Percentiles rank a stretch among this genome's conserved stretches.
These are phyloP conservation scores for Phymanthus crucifer DNA, from an alignment of 92 coral and sea anemone species.

Conservation along the genomic window DNA sequence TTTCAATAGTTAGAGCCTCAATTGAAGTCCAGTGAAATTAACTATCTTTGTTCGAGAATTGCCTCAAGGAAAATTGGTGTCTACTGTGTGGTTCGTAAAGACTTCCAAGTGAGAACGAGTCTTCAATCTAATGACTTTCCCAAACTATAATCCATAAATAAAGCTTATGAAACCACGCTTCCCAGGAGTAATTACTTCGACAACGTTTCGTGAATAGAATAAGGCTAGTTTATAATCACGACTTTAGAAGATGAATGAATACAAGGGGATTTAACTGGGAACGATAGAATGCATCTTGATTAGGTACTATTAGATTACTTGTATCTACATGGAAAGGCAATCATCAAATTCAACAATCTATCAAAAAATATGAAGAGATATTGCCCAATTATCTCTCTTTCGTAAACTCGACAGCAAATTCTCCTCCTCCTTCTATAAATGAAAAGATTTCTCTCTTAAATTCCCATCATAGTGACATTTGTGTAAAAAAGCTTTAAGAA, in stretches of 20 bases:
- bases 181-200: background rate
- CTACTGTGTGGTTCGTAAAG: background rate
- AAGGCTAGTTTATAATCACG: background rate
- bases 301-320: background rate
- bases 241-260: background rate
- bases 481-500: background rate
- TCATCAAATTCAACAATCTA: constrained; percentile 6
- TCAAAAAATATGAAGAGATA: background rate
- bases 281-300: background rate
- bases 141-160: background rate
- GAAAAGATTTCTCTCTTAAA: background rate
- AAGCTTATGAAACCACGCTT: background rate
- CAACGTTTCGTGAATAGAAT: background rate
- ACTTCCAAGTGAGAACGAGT: background rate
- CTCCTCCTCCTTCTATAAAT: background rate
- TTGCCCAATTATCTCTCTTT: constrained; percentile 2
- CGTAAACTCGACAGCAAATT: background rate
- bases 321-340: background rate
- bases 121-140: background rate
- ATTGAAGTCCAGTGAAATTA: background rate
- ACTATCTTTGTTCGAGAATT: background rate
- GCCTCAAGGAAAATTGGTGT: background rate
- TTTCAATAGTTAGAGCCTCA: background rate
- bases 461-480: background rate
- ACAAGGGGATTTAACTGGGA: background rate